Percentiles rank a stretch among this genome's conserved stretches.
These are phyloP conservation scores for Mesocricetus auratus DNA, from an alignment of 2,113 vertebrate species.

Conservation along the genomic window DNA sequence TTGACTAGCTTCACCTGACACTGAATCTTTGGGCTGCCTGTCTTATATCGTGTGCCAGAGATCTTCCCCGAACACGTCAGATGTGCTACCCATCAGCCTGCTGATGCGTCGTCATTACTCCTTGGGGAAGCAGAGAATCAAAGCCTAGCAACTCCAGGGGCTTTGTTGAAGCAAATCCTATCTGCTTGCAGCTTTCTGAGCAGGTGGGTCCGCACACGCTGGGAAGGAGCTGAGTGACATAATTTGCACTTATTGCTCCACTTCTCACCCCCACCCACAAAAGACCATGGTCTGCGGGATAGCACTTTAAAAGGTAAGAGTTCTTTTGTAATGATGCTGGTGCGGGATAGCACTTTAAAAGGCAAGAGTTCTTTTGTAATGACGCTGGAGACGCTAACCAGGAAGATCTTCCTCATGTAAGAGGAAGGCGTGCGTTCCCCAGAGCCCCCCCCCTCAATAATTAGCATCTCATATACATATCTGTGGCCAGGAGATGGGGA, in stretches of 20 bases:
- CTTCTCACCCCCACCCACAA: background rate
- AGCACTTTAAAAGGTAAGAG: conserved; percentile 19
- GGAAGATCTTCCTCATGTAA: background rate
- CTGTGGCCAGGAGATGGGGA: background rate
- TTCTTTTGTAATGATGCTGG: conserved; percentile 19
- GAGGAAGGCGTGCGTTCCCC: background rate
- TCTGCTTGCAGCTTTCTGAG: background rate
- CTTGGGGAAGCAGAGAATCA: background rate
- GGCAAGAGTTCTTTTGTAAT: conserved; percentile 37
- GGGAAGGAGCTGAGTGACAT: background rate
- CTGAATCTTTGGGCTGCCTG: background rate
- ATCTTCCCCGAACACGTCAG: background rate
- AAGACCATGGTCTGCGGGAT: background rate
- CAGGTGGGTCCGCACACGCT: background rate
- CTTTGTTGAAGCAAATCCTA: background rate
- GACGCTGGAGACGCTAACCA: background rate
- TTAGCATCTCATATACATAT: background rate
- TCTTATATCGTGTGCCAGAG: background rate
- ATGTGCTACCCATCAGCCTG: background rate
- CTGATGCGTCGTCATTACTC: background rate
- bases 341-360: conserved; percentile 4
- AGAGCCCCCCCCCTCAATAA: background rate
- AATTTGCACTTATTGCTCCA: background rate
- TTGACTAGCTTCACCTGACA: background rate
- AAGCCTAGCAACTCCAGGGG: background rate